Base-by-base conservation (phyloP, 2,888 invertebrate genomes). In the Eupeodes latifasciatus region DNA sequence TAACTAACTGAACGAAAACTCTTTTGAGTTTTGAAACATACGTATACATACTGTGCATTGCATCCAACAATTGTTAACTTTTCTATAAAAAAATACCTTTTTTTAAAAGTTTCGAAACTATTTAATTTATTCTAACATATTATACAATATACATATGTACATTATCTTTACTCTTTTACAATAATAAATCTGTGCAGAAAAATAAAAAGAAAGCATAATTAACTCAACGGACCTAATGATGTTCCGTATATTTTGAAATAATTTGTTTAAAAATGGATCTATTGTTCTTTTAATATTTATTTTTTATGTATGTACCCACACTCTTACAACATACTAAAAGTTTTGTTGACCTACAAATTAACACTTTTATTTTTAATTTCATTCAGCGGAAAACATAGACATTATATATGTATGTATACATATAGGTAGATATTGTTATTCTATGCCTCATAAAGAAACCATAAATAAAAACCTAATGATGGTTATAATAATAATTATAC, bases 281-380 rank as follows among this genome's bases (percentile, higher is more conserved):
- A 59, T 59, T 59, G 59, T 59, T 59, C 59, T 36, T 36, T 14
- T 4, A 1, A n/a, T 36, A 36, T 47, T 10, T 47, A 47, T 34
- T 10, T 34, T 2, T 6, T 14, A 40, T 40, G 40, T 40, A 40
- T 5, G 5, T 3, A 40, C 40, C 40, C 40, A 40, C 40, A 59
- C 59, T 59, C 59, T 59, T n/a, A 36, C 59, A 34, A 36, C 62
- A 62, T 61, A 10, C 5, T 11, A 34, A 34, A 4, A 34, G 14
- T 10, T 64, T 64, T 44, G 64, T 64, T 64, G 44, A 44, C 64
- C 64, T 47, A 64, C 40, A 64, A 64, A 47, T 64, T 6, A 64
- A 19, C 44, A 47, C 44, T 7, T 12, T 16, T 44, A 12, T 64
- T 44, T 62, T 64, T 64, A 64, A 44, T 64, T 64, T 64, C 64